Percentiles rank a stretch among this genome's conserved stretches.
Conservation (phyloP, 1,140 invertebrate species). For the Asbolus verrucosus region DNA sequence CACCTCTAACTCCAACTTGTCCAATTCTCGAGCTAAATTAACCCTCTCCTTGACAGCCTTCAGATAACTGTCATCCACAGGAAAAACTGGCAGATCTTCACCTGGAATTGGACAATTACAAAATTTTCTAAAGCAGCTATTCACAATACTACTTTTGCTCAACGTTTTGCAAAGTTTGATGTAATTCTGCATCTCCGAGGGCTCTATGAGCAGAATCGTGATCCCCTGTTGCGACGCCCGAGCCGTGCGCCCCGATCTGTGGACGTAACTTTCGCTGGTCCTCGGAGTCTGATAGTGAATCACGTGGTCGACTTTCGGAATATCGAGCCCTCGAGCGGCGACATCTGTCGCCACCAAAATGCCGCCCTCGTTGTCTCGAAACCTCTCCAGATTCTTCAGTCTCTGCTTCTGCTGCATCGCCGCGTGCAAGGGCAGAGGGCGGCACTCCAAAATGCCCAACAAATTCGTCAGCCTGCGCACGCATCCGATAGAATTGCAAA, state of each 20-base stretch:
- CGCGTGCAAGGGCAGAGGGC: conserved; percentile 90
- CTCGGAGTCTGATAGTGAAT: conserved; percentile 97
- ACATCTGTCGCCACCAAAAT: conserved; percentile 97
- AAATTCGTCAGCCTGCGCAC: conserved; percentile 87
- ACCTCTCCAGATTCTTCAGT: conserved; percentile 93
- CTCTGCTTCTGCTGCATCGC: conserved; percentile 96
- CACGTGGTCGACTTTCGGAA: conserved; percentile 93
- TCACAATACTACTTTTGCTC: conserved; percentile 76
- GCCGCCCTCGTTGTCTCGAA: conserved; percentile 70
- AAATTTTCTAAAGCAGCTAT: conserved; percentile 29
- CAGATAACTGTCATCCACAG: conserved; percentile 78
- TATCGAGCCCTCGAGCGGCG: conserved; percentile 96
- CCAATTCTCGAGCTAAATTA: conserved; percentile 81
- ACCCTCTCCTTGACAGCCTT: conserved; percentile 78
- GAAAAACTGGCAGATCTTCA: conserved; percentile 86
- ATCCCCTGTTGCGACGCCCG: conserved; percentile 89
- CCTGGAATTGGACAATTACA: conserved; percentile 67
- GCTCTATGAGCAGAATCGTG: conserved; percentile 92
- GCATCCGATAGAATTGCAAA: conserved; percentile 97
- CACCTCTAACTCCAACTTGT: conserved; percentile 78
- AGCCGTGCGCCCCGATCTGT: conserved; percentile 96
- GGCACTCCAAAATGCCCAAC: conserved; percentile 81
- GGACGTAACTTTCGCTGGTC: conserved; percentile 96
- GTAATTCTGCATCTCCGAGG: conserved; percentile 85
- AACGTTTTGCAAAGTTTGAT: conserved; percentile 85